Evolutionary conservation across 2,797 vertebrate species (phyloP).

Genomic region (Thalassophryne amazonica): DNA sequence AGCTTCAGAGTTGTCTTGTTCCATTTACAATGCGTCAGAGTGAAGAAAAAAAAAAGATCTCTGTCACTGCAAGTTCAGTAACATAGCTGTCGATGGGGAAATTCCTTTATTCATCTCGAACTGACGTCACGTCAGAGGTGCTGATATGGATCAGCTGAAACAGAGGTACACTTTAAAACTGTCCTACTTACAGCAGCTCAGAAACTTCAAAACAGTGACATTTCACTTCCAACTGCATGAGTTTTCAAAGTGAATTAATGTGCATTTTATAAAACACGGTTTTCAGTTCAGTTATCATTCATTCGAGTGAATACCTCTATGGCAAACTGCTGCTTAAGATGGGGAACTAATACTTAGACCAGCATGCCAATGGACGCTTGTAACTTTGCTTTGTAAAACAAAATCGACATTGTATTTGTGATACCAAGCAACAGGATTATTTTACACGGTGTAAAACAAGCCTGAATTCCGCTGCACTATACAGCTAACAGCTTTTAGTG

Average conservation of each 20-base stretch:
- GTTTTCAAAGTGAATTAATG: neutral
- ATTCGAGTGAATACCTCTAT: too few relatives aligned
- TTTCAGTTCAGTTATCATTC: too few relatives aligned
- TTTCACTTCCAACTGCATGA: neutral
- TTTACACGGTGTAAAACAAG: neutral
- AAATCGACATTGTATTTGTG: too few relatives aligned
- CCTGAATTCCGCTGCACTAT: neutral
- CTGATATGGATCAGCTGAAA: constrained; percentile 34
- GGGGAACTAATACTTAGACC: too few relatives aligned
- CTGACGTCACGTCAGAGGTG: neutral
- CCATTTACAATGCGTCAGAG: constrained; percentile 1
- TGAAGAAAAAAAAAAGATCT: constrained; percentile 26
- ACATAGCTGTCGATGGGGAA: constrained; percentile 30
- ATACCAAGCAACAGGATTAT: neutral
- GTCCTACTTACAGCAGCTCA: neutral
- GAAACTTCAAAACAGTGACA: neutral
- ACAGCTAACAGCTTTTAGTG: neutral
- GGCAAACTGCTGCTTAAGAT: too few relatives aligned
- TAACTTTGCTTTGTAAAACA: too few relatives aligned
- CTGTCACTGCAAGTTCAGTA: constrained; percentile 10
- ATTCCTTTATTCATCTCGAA: constrained; percentile 13
- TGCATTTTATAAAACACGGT: too few relatives aligned
- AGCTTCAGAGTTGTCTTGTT: neutral
- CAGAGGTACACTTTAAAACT: too few relatives aligned
- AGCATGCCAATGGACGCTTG: too few relatives aligned